These are phyloP conservation scores for Lepidurus arcticus DNA, from an alignment of 1,140 invertebrate species.

Conservation along the genomic window DNA sequence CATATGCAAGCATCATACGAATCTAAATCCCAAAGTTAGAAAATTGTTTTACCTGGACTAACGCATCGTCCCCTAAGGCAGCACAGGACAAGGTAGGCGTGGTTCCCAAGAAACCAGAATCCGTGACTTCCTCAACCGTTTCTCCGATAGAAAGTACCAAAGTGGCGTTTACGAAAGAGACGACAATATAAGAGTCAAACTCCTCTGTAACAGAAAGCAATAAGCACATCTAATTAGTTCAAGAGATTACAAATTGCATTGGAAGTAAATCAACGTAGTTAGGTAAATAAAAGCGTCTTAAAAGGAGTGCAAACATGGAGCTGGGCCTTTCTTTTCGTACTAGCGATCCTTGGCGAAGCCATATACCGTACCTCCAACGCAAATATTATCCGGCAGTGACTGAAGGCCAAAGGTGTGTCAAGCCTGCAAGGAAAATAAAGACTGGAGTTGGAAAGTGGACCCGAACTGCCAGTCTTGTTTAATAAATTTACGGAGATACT, in stretches of 20 bases:
- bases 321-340: not conserved
- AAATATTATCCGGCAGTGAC: slow-evolving; percentile 15
- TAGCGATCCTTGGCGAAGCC: not conserved
- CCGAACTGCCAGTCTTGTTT: slow-evolving; percentile 46
- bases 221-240: slow-evolving; percentile 27
- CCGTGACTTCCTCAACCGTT: slow-evolving; percentile 99
- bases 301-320: not conserved
- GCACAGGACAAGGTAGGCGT: slow-evolving; percentile 96
- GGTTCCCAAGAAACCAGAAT: slow-evolving; percentile 97
- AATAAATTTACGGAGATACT: slow-evolving; percentile 36
- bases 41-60: slow-evolving; percentile 75
- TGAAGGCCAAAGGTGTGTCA: not conserved
- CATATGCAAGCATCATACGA: slow-evolving; percentile 24
- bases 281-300: not conserved
- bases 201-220: slow-evolving; percentile 68
- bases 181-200: slow-evolving; percentile 99
- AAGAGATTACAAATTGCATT: not conserved
- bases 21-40: not conserved
- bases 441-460: slow-evolving; percentile 60
- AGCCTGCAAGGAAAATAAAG: slow-evolving; percentile 56
- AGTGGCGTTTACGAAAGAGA: slow-evolving; percentile 99
- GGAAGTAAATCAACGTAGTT: not conserved
- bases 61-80: slow-evolving; percentile 91
- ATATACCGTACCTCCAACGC: not conserved
- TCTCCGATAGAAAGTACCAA: slow-evolving; percentile 98